Percentiles rank a stretch among this genome's conserved stretches.
These are phyloP conservation scores for Ambastaia sidthimunki DNA, from an alignment of 2,797 vertebrate species.

Conservation along the genomic window DNA sequence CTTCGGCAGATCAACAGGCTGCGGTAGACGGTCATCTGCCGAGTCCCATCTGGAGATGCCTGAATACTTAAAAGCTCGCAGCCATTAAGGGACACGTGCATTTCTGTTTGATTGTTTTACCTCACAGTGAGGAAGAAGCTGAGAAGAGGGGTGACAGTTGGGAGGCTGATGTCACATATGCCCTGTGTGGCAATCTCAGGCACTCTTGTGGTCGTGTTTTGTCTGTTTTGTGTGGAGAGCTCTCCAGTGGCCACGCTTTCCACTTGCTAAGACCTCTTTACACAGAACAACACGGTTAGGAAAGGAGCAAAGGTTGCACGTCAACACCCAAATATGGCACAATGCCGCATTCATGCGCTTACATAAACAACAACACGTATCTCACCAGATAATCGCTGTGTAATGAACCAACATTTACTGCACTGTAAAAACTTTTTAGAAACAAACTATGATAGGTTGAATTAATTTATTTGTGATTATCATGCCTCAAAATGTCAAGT, in stretches of 20 bases:
- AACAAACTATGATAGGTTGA: too few species aligned
- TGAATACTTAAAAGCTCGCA: constrained; percentile 51
- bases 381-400: constrained; percentile 2
- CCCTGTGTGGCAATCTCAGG: constrained; percentile 51
- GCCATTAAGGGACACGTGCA: constrained; percentile 55
- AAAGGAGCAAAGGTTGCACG: constrained; percentile 11
- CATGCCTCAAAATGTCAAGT: too few species aligned
- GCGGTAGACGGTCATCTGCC: background rate
- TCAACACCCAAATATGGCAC: constrained; percentile 39
- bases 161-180: constrained; percentile 58
- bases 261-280: constrained; percentile 64
- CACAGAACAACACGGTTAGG: constrained; percentile 53
- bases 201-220: constrained; percentile 56
- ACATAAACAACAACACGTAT: constrained; percentile 34
- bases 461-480: too few species aligned
- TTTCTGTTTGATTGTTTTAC: constrained; percentile 56
- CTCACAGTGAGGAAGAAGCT: background rate
- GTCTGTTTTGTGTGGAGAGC: constrained; percentile 61
- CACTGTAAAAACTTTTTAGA: too few species aligned
- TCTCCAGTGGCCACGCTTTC: constrained; percentile 67
- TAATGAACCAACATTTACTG: background rate
- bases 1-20: constrained; percentile 38
- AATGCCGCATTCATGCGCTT: constrained; percentile 34
- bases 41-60: constrained; percentile 59
- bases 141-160: constrained; percentile 43